Conservation (phyloP, 1,140 invertebrate genomes). For the Scaptomyza montana region DNA sequence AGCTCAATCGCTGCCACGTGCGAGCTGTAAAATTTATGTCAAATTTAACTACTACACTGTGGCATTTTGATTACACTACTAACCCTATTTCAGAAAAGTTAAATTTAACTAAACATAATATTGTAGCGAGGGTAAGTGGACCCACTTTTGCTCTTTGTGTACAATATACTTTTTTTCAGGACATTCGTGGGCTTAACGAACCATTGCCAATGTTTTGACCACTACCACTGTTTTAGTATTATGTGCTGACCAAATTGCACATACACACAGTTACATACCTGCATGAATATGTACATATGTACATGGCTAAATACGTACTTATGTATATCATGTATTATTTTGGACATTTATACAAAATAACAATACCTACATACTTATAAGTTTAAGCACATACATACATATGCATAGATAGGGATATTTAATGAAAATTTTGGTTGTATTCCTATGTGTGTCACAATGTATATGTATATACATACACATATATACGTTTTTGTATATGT, state of each 20-base stretch:
- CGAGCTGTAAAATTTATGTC: constrained; percentile 72
- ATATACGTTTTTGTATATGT: constrained; percentile 15
- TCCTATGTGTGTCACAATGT: constrained; percentile 7
- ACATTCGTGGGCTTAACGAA: constrained; percentile 68
- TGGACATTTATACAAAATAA: constrained; percentile 26
- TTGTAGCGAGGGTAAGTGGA: constrained; percentile 39
- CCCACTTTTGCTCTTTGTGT: constrained; percentile 39
- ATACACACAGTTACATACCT: constrained; percentile 13
- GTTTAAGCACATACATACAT: constrained; percentile 7
- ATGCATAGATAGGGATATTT: constrained; percentile 8
- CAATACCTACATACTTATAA: constrained; percentile 19
- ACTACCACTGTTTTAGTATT: constrained; percentile 50
- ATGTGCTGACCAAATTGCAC: constrained; percentile 40
- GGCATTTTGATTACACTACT: constrained; percentile 70
- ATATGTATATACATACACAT: constrained; percentile 9
- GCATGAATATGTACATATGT: background rate
- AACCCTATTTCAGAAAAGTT: constrained; percentile 59
- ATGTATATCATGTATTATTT: constrained; percentile 11
- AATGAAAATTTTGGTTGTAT: constrained; percentile 14
- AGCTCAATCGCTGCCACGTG: constrained; percentile 58
- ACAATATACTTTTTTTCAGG: constrained; percentile 62
- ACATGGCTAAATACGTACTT: constrained; percentile 6
- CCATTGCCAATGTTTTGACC: constrained; percentile 75
- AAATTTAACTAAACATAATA: constrained; percentile 74
- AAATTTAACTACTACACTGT: constrained; percentile 65